phyloP scores from a whole-genome alignment of 2,888 invertebrate genomes.

The Pyrrhosoma nymphula region DNA sequence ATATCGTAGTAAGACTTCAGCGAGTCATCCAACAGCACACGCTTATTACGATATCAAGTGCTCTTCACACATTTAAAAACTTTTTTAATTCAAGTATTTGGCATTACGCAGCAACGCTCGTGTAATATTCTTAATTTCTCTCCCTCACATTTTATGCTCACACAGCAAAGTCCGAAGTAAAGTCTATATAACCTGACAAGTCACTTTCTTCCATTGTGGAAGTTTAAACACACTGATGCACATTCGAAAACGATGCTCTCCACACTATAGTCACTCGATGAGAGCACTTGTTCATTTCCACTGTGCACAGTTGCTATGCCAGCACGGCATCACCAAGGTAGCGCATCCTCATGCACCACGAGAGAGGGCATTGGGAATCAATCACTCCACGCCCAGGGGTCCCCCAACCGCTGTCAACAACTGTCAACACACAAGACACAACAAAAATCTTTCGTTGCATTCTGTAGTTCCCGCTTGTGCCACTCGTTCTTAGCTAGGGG shows the following conservation, averaged over 20 bases:
- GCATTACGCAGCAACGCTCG: conserved; percentile 30
- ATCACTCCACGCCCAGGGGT: neutral
- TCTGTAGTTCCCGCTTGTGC: neutral
- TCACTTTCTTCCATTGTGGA: conserved; percentile 27
- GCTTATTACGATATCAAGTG: neutral
- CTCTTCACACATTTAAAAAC: conserved; percentile 13
- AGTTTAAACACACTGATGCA: neutral
- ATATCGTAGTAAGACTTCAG: neutral
- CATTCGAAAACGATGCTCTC: neutral
- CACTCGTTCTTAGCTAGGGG: neutral
- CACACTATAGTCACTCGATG: neutral
- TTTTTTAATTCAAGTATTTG: conserved; percentile 30
- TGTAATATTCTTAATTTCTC: neutral
- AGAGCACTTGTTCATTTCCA: neutral
- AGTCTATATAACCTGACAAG: neutral
- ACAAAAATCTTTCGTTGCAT: neutral
- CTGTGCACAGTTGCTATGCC: too few relatives aligned
- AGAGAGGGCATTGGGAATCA: too few relatives aligned
- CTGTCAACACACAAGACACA: neutral
- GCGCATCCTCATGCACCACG: too few relatives aligned
- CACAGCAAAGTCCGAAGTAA: neutral
- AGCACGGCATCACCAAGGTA: too few relatives aligned
- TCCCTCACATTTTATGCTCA: neutral
- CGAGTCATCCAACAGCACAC: conserved; percentile 1
- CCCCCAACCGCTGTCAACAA: neutral